These are phyloP conservation scores for Epinephelus cyanopodus DNA, from an alignment of 2,113 vertebrate genomes.

Conservation along the genomic window DNA sequence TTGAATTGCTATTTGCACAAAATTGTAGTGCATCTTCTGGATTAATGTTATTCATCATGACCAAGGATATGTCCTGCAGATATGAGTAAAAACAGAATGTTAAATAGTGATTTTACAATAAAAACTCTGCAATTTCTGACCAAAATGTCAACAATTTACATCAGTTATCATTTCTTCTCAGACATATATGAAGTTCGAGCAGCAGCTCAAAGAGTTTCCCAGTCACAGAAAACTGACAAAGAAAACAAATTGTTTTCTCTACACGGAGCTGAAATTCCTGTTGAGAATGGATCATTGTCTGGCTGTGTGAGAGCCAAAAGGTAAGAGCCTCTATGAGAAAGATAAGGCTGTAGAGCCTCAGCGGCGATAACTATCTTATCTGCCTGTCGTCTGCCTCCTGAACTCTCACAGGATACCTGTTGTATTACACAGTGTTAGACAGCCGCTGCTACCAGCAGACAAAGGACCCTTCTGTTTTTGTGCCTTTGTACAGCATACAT, in stretches of 20 bases:
- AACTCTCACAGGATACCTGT: conserved; percentile 65
- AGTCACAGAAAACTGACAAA: conserved; percentile 19
- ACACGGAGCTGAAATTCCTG: conserved; percentile 30
- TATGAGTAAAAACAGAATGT: neutral
- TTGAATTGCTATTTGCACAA: conserved; percentile 32
- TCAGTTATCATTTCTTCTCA: neutral
- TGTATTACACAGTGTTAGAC: conserved; percentile 70
- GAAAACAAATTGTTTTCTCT: conserved; percentile 35
- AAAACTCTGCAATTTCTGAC: neutral
- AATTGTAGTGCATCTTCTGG: neutral
- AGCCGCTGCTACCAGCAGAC: conserved; percentile 61
- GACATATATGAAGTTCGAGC: neutral
- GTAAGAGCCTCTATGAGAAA: conserved; percentile 51
- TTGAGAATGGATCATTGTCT: conserved; percentile 69
- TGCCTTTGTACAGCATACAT: conserved; percentile 11
- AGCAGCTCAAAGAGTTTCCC: conserved; percentile 8
- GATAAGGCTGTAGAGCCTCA: conserved; percentile 68
- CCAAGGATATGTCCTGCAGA: neutral
- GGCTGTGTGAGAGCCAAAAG: conserved; percentile 62
- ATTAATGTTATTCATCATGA: conserved; percentile 26
- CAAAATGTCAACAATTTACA: neutral
- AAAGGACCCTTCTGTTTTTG: conserved; percentile 52
- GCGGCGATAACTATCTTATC: conserved; percentile 80
- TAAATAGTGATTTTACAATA: neutral
- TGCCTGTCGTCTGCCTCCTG: conserved; percentile 73